Conservation (phyloP, 2,113 vertebrate genomes). For the Nothobranchius furzeri region DNA sequence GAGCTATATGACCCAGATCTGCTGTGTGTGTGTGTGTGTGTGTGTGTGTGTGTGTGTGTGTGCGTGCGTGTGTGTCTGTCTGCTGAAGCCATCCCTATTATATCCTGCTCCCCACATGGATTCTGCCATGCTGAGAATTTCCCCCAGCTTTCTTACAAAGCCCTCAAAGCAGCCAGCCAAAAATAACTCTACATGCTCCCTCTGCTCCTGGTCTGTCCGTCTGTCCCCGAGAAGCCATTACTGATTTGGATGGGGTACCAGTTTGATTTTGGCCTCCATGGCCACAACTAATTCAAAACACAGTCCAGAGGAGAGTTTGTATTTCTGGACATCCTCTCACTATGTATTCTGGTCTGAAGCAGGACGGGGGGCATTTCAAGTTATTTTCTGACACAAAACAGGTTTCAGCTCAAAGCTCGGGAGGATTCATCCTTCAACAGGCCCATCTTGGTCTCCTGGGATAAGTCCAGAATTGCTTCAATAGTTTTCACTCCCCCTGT, state of each 20-base stretch:
- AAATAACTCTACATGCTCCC: slow-evolving; percentile 76
- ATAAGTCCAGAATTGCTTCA: slow-evolving; percentile 63
- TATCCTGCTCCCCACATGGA: slow-evolving; percentile 74
- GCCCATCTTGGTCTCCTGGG: slow-evolving; percentile 46
- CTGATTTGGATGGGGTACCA: slow-evolving; percentile 25
- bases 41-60: slow-evolving; percentile 15
- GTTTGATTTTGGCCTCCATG: slow-evolving; percentile 59
- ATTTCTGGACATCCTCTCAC: slow-evolving; percentile 61
- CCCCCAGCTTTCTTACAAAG: slow-evolving; percentile 72
- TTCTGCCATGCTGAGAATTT: slow-evolving; percentile 70
- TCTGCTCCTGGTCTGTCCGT: slow-evolving; percentile 54
- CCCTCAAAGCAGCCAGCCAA: slow-evolving; percentile 72
- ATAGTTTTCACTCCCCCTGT: slow-evolving; percentile 48
- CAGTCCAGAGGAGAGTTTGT: slow-evolving; percentile 50
- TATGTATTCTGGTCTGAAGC: slow-evolving; percentile 51
- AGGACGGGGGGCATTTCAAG: slow-evolving; percentile 62
- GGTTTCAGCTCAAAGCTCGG: slow-evolving; percentile 51
- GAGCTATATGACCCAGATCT: slow-evolving; percentile 57
- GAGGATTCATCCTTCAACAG: slow-evolving; percentile 65
- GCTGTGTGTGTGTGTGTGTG: slow-evolving; percentile 31
- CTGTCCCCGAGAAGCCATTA: slow-evolving; percentile 60
- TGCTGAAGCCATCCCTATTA: slow-evolving; percentile 63
- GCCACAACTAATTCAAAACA: slow-evolving; percentile 75
- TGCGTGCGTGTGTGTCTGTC: slow-evolving; percentile 43
- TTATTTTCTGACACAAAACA: slow-evolving; percentile 71